Evolutionary conservation across 1,140 invertebrate species (phyloP).

Genomic region (Papilio machaon): DNA sequence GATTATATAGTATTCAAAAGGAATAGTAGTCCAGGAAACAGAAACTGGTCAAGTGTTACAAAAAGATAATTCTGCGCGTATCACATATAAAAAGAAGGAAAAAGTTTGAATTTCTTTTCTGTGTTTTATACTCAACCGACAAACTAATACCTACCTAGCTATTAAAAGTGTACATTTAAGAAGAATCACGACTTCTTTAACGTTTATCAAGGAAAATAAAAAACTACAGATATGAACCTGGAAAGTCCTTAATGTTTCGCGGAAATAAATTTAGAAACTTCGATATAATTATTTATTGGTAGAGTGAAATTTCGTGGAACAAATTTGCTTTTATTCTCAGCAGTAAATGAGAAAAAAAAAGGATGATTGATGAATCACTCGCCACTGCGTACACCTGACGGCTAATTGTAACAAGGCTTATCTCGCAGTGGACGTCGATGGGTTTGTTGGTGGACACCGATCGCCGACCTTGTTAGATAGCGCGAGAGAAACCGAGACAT

Average conservation of each 20-base stretch:
- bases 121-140: background rate
- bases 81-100: too few species aligned
- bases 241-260: conserved; percentile 28
- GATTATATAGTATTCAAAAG: too few species aligned
- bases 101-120: too few species aligned
- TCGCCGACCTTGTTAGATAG: conserved; percentile 41
- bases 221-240: background rate
- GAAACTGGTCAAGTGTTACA: too few species aligned
- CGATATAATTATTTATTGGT: conserved; percentile 34
- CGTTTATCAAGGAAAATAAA: conserved; percentile 2
- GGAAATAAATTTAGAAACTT: conserved; percentile 34
- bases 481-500: conserved; percentile 72
- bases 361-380: conserved; percentile 23
- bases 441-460: conserved; percentile 17
- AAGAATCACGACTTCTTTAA: background rate
- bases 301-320: conserved; percentile 36
- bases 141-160: background rate
- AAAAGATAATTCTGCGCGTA: too few species aligned
- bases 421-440: conserved; percentile 34
- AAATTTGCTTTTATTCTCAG: conserved; percentile 35
- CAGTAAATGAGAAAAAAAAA: conserved; percentile 26
- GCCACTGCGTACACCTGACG: background rate
- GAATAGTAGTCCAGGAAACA: too few species aligned
- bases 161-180: background rate
- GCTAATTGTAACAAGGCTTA: conserved; percentile 36